These are phyloP conservation scores for Balaeniceps rex DNA, from an alignment of 2,113 vertebrate genomes.

Conservation along the genomic window DNA sequence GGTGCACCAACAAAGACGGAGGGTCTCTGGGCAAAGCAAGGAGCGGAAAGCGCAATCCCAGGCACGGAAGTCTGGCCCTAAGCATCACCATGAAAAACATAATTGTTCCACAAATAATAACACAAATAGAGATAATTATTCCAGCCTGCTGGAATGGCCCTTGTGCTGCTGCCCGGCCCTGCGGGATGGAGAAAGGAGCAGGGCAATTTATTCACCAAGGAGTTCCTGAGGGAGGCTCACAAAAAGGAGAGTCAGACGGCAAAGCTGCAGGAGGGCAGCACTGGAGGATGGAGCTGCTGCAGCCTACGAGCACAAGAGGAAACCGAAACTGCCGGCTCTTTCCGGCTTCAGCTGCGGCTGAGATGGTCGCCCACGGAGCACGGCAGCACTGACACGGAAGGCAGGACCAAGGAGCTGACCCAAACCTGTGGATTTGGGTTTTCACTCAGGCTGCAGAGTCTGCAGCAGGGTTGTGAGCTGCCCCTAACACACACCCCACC, in stretches of 20 bases:
- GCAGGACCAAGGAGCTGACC: neutral
- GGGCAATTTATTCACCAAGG: neutral
- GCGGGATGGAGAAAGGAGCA: neutral
- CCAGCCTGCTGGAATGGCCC: neutral
- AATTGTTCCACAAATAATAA: neutral
- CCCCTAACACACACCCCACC: neutral
- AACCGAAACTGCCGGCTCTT: neutral
- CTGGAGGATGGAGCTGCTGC: accelerated
- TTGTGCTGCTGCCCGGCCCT: neutral
- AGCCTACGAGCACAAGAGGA: neutral
- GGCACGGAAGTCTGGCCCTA: neutral
- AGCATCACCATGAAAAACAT: neutral
- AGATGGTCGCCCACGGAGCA: accelerated
- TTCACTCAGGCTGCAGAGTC: neutral
- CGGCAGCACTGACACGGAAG: accelerated
- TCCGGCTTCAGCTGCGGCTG: neutral
- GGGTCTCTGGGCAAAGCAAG: neutral
- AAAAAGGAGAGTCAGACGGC: neutral
- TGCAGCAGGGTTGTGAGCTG: neutral
- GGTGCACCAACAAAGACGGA: neutral
- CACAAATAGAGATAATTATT: neutral
- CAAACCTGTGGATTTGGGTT: neutral
- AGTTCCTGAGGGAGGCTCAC: neutral
- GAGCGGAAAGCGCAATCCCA: neutral
- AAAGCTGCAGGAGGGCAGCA: neutral